Conservation (phyloP, 2,888 invertebrate genomes). For the Ferdinandea cuprea region DNA sequence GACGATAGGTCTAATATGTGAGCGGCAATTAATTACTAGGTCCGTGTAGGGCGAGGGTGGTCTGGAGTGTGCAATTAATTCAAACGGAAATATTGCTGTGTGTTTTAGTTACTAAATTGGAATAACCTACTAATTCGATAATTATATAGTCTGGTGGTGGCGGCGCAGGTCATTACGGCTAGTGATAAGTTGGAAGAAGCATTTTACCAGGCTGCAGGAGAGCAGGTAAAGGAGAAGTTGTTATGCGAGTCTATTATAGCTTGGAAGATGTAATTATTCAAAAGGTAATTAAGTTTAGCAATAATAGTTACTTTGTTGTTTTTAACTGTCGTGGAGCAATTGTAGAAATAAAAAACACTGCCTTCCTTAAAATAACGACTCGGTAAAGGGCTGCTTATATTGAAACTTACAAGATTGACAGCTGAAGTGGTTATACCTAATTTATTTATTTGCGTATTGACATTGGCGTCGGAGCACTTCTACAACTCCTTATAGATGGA, state of each 20-base stretch:
- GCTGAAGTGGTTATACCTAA: too few relatives aligned
- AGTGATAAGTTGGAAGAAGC: conserved; percentile 19
- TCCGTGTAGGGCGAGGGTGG: conserved; percentile 37
- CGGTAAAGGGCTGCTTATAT: too few relatives aligned
- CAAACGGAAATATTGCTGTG: conserved; percentile 27
- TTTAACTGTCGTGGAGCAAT: neutral
- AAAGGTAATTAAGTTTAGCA: conserved; percentile 43
- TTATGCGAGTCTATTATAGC: conserved; percentile 7
- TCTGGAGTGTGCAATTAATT: conserved; percentile 41
- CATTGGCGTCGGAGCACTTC: too few relatives aligned
- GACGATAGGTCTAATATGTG: conserved; percentile 14
- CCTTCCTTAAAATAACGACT: neutral
- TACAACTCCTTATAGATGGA: too few relatives aligned
- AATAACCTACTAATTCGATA: conserved; percentile 66
- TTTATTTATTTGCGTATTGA: too few relatives aligned
- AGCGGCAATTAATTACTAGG: conserved; percentile 51
- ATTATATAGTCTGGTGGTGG: conserved; percentile 42
- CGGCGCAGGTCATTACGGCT: conserved; percentile 34
- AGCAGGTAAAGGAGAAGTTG: neutral
- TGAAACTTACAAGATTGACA: too few relatives aligned
- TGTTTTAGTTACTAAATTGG: conserved; percentile 56
- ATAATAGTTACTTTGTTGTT: conserved; percentile 3
- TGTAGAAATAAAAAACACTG: neutral
- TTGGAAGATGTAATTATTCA: conserved; percentile 20
- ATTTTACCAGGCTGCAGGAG: neutral